Base-by-base conservation (phyloP, 2,888 invertebrate species). In the Tillus elongatus region DNA sequence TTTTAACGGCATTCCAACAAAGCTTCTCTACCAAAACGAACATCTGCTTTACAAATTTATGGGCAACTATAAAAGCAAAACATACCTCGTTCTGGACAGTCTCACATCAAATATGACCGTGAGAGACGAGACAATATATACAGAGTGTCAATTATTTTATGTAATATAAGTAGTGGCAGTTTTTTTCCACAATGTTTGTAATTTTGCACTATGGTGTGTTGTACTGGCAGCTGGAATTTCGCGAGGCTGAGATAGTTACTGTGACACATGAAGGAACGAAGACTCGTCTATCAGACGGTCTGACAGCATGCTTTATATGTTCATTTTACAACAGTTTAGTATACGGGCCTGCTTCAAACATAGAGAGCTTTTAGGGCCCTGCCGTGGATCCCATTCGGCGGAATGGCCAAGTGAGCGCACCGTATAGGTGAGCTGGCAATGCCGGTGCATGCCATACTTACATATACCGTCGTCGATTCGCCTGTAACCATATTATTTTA, bases 241-340 rank as follows among this genome's bases (percentile, higher is more conserved):
- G 24, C 24, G 24, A 19, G 24, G n/a, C 24, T 8, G 24, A 46
- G 47, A 48, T 38, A 50, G 50, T 42, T 43, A 43, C 51, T 50
- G 53, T 53, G 53, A 52, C 54, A 56, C 54, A 46, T 53, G 51
- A 52, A 50, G 51, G 49, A n/a, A 8, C 6, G 6, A 8, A 19
- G 24, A 51, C 52, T 55, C 53, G 43, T 58, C 56, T 57, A 59
- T 57, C 56, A 58, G 53, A 51, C 58, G 51, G 55, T 51, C 58
- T 56, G 61, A 58, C 61, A 56, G 60, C 54, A 60, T 60, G 60
- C 56, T 65, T 64, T 65, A 65, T 64, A 63, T 60, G 63, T 61
- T 61, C 64, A 64, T 64, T 66, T 64, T 63, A 63, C 64, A 64
- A 59, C 61, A 64, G 61, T 65, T 64, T 61, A 61, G 59, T 58